Evolutionary conservation across 2,888 invertebrate species (phyloP).

Genomic region (Pachydiplax longipennis): DNA sequence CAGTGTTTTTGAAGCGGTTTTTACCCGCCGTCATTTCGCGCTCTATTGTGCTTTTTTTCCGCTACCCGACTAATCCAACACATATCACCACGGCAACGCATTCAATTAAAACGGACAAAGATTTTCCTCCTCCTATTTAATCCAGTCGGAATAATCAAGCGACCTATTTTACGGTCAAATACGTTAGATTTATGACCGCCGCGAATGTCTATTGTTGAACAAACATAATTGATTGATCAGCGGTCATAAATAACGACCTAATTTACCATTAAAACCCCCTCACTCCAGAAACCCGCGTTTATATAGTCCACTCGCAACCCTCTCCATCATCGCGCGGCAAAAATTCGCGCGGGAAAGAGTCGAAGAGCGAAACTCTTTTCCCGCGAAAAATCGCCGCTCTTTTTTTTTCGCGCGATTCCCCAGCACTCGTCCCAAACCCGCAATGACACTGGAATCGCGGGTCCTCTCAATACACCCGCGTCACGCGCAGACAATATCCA

Average conservation of each 20-base stretch:
- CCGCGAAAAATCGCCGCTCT: neutral
- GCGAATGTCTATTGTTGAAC: slow-evolving; percentile 13
- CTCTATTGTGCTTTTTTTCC: neutral
- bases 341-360: neutral
- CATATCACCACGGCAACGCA: neutral
- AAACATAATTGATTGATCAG: slow-evolving; percentile 24
- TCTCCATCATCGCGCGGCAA: neutral
- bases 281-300: neutral
- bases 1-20: neutral
- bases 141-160: slow-evolving; percentile 30
- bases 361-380: neutral
- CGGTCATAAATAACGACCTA: slow-evolving; percentile 11
- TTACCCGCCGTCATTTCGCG: neutral
- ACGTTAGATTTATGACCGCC: slow-evolving; percentile 17
- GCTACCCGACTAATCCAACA: neutral
- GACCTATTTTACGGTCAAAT: slow-evolving; percentile 26
- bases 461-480: slow-evolving; percentile 37
- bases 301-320: neutral
- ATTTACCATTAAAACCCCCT: slow-evolving; percentile 18
- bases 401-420: neutral
- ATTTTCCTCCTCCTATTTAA: neutral
- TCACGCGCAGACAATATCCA: slow-evolving; percentile 43
- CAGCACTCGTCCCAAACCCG: neutral
- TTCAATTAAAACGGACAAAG: slow-evolving; percentile 3
- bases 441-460: slow-evolving; percentile 37